Conservation (phyloP, 2,113 vertebrate species). For the Percopsis transmontana region DNA sequence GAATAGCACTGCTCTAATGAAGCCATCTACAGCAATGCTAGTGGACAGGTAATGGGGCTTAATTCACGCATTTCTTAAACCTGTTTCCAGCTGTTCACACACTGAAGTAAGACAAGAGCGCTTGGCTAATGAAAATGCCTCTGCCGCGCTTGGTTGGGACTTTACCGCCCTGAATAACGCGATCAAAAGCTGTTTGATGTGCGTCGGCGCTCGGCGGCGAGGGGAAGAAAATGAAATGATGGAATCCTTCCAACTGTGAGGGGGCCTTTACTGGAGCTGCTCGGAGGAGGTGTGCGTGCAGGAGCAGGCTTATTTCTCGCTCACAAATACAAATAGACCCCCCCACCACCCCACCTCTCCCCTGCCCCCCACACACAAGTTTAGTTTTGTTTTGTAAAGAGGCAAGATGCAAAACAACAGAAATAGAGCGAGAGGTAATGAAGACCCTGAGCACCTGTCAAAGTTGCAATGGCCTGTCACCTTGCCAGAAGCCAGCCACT, state of each 20-base stretch:
- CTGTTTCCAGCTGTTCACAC: not conserved
- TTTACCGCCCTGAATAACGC: constrained; percentile 13
- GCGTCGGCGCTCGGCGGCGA: constrained; percentile 5
- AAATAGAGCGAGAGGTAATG: constrained; percentile 42
- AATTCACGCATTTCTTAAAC: not conserved
- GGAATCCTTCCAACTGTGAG: constrained; percentile 23
- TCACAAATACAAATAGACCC: not conserved
- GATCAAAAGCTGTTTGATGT: constrained; percentile 68
- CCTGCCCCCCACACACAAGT: not conserved
- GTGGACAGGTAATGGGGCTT: not conserved
- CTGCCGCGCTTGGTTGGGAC: constrained; percentile 25
- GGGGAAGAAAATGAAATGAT: constrained; percentile 17
- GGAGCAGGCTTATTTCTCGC: not conserved
- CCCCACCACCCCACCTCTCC: not conserved
- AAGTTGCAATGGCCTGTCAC: constrained; percentile 49
- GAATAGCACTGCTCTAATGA: constrained; percentile 11
- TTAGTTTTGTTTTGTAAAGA: not conserved
- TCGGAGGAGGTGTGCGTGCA: constrained; percentile 26
- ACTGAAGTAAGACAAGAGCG: constrained; percentile 3
- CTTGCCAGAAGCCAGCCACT: constrained; percentile 43
- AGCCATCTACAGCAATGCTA: not conserved
- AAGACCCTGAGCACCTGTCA: not conserved
- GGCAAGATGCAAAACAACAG: not conserved
- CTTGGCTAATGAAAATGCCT: constrained; percentile 18
- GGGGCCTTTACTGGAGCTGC: constrained; percentile 12